Evolutionary conservation across 2,797 vertebrate species (phyloP).

Genomic region (Rachycentron canadum): DNA sequence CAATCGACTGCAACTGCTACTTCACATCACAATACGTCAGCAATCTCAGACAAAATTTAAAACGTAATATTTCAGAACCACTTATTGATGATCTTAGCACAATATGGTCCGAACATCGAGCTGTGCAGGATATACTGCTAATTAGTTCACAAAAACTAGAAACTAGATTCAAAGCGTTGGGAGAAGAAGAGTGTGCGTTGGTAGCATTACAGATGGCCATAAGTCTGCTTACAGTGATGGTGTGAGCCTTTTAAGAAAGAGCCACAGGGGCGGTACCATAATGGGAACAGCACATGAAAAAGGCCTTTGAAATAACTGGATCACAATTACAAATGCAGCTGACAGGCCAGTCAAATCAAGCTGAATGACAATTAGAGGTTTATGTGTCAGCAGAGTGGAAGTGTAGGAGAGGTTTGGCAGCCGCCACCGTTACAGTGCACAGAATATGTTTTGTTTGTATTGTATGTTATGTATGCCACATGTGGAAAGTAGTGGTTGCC

Average conservation of each 20-base stretch:
- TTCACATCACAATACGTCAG: conserved; percentile 7
- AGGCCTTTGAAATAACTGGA: conserved; percentile 61
- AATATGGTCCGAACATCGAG: conserved; percentile 27
- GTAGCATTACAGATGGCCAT: conserved; percentile 42
- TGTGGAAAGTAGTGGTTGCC: not conserved
- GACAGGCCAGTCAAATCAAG: conserved; percentile 7
- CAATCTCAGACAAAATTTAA: not conserved
- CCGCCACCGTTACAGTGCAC: not conserved
- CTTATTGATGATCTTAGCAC: conserved; percentile 24
- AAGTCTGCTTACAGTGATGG: conserved; percentile 48
- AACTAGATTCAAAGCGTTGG: not conserved
- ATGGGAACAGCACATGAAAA: conserved; percentile 53
- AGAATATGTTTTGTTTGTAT: conserved; percentile 4
- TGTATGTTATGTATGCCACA: too few relatives aligned
- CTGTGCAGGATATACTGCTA: conserved; percentile 23
- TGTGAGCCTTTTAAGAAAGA: conserved; percentile 38
- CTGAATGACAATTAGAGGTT: conserved; percentile 47
- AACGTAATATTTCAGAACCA: conserved; percentile 15
- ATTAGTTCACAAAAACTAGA: conserved; percentile 39
- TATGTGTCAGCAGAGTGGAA: conserved; percentile 24
- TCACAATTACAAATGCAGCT: conserved; percentile 54
- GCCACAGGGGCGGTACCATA: conserved; percentile 46
- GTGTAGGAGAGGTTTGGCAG: not conserved
- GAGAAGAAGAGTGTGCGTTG: conserved; percentile 24
- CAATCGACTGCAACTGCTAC: not conserved